A percentile compares a stretch with the other conserved stretches of the same genome.
Conservation (phyloP, 92 coral and sea anemone genomes). For the Actinostola sp. region DNA sequence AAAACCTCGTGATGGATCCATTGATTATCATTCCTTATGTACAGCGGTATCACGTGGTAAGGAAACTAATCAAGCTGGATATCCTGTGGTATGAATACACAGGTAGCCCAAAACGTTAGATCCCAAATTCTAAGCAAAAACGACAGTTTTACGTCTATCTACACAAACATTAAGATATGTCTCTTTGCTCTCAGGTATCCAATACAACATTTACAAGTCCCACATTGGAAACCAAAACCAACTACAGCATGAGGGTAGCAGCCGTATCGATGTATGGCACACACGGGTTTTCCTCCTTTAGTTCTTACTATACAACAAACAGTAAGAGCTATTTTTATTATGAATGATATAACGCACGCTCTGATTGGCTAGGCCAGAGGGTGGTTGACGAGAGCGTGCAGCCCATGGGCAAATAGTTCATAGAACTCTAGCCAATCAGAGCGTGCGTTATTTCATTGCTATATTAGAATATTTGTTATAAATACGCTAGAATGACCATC, state of each 20-base stretch:
- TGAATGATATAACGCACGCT: neutral
- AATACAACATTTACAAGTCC: constrained; percentile 47
- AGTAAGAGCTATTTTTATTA: constrained; percentile 47
- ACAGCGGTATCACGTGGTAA: constrained; percentile 55
- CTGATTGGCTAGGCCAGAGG: neutral
- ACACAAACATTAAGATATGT: neutral
- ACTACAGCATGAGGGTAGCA: constrained; percentile 62
- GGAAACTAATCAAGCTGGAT: neutral
- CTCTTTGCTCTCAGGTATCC: constrained; percentile 22
- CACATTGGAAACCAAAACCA: constrained; percentile 43
- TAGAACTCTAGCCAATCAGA: too few relatives aligned
- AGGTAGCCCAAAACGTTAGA: too few relatives aligned
- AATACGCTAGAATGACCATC: too few relatives aligned
- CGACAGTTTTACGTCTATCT: too few relatives aligned
- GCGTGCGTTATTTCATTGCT: too few relatives aligned
- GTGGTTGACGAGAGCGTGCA: too few relatives aligned
- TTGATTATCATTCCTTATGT: constrained; percentile 42
- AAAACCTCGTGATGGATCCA: constrained; percentile 39
- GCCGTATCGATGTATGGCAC: constrained; percentile 51
- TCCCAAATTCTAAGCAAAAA: too few relatives aligned
- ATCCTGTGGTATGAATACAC: too few relatives aligned
- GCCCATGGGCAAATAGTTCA: too few relatives aligned
- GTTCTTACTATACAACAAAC: constrained; percentile 54
- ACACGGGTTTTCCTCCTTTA: constrained; percentile 43
- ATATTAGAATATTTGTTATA: too few relatives aligned